Conservation (phyloP, 1,140 invertebrate genomes). For the Nilaparvata lugens region DNA sequence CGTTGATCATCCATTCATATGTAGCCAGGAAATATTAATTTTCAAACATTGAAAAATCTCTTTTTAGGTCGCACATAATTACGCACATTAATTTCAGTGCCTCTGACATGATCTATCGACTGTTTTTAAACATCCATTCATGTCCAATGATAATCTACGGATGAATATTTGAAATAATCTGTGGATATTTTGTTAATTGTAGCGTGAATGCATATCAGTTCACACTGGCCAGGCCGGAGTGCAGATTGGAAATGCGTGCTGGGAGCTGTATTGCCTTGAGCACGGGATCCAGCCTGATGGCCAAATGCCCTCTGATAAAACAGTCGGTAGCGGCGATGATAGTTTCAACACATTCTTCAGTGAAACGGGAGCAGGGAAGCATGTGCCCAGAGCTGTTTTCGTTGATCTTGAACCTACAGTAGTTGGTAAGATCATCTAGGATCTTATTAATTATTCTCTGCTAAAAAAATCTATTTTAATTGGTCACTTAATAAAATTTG, state of each 20-base stretch:
- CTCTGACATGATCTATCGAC: no score
- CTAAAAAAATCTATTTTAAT: no score
- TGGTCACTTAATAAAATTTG: no score
- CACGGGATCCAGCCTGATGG: slow-evolving; percentile 88
- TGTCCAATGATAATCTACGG: no score
- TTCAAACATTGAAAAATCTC: no score
- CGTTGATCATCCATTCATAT: no score
- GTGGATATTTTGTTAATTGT: slow-evolving; percentile 25
- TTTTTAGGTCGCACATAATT: no score
- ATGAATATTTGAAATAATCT: no score
- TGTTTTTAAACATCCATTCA: no score
- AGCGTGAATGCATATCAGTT: slow-evolving; percentile 58
- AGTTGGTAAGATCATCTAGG: slow-evolving; percentile 35
- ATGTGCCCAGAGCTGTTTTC: slow-evolving; percentile 54
- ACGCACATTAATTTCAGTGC: no score
- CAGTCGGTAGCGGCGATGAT: slow-evolving; percentile 62
- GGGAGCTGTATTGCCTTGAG: slow-evolving; percentile 68
- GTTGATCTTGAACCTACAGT: slow-evolving; percentile 61
- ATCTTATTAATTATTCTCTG: no score
- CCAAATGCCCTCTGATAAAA: slow-evolving; percentile 67
- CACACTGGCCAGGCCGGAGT: slow-evolving; percentile 59
- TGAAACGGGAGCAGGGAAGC: slow-evolving; percentile 45
- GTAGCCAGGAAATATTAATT: no score
- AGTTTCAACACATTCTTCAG: slow-evolving; percentile 52
- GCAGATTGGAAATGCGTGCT: slow-evolving; percentile 68